Base-by-base conservation (phyloP, 2,888 invertebrate genomes). In the Invenusta paracnida region DNA sequence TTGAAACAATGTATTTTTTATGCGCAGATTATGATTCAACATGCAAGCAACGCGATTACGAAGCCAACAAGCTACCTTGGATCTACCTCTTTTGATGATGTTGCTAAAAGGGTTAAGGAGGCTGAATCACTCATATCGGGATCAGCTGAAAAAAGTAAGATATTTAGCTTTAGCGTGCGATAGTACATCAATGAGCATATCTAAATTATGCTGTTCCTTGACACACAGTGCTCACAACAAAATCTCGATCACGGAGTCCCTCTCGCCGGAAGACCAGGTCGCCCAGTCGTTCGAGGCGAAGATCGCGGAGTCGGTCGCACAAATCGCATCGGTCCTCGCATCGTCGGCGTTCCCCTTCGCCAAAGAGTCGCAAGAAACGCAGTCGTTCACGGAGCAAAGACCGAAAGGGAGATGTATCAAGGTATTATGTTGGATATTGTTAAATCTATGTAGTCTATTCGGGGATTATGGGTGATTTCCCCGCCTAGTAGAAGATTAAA, bases 81-180 rank as follows among this genome's bases (percentile, higher is more conserved):
- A 90, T 96, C 97, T 91, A 96, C 96, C 0, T 97, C 97, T 0
- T 96, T 97, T 90, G 88, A 88, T 48, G 66, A 85, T 88, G 29
- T 86, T n/a, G 13, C 48, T 84, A 94, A 95, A 81, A 97, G 97
- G 87, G 96, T 97, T 0, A 96, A 96, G 90, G 97, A 98, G 92
- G 97, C 97, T 0, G 97, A 97, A 91, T 96, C 95, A 90, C 93
- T 97, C 89, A 96, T 98, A 88, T 95, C 96, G 0, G 97, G 96
- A 5, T 96, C 96, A 17, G 96, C 97, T 87, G 96, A 89, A 88
- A 88, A 89, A 66, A 88, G 89, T 89, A 87, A 86, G 87, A 11
- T 48, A 48, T 48, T 48, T 48, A 17, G 48, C 17, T 48, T 48
- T 48, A 48, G 17, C 48, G 48, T 48, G 48, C n/a, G n/a, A n/a